Conservation (phyloP, 2,797 vertebrate genomes). For the Dermochelys coriacea region DNA sequence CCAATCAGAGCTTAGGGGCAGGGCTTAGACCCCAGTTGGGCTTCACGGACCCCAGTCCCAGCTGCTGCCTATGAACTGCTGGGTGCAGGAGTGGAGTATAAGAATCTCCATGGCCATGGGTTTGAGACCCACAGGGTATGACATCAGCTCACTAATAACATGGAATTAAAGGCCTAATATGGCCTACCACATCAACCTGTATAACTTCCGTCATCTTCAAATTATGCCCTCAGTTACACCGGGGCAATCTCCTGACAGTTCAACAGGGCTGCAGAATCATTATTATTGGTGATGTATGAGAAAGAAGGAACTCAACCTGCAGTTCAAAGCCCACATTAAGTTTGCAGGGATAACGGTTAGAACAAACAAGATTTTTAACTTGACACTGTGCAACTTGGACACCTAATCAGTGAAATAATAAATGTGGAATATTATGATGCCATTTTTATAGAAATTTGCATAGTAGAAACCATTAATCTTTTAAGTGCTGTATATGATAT, state of each 20-base stretch:
- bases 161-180: too few species aligned
- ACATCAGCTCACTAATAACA: neutral
- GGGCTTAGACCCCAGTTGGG: neutral
- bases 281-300: neutral
- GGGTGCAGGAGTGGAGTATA: neutral
- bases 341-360: neutral
- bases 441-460: neutral
- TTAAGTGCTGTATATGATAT: neutral
- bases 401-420: neutral
- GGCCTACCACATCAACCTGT: too few species aligned
- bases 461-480: neutral
- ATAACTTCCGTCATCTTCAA: neutral
- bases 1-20: neutral
- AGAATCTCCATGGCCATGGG: neutral
- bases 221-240: neutral
- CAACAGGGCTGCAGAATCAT: neutral
- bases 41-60: neutral
- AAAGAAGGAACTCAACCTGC: neutral
- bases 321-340: neutral
- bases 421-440: neutral
- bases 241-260: neutral
- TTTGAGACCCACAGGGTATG: neutral
- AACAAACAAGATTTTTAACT: neutral
- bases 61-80: neutral
- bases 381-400: neutral